Conservation (phyloP, 2,113 vertebrate species). For the Suricata suricatta region DNA sequence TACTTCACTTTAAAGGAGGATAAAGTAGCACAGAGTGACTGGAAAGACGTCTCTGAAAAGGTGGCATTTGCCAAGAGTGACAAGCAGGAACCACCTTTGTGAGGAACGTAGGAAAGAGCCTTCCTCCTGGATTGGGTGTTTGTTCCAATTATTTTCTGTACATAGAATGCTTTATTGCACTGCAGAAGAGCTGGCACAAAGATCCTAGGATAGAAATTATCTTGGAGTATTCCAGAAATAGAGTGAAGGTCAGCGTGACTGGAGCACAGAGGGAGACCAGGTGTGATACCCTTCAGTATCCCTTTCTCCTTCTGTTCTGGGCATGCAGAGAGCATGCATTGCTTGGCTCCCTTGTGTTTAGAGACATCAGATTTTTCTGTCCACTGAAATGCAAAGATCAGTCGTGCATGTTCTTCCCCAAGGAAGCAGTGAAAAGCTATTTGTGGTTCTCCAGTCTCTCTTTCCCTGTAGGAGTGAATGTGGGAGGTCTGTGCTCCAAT, state of each 20-base stretch:
- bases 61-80: background rate
- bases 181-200: background rate
- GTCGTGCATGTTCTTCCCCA: background rate
- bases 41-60: background rate
- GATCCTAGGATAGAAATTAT: background rate
- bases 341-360: background rate
- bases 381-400: background rate
- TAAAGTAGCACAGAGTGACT: background rate
- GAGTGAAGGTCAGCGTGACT: background rate
- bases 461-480: background rate
- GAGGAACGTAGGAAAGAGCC: background rate
- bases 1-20: background rate
- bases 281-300: background rate
- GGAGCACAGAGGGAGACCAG: background rate
- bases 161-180: background rate
- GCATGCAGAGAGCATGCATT: background rate
- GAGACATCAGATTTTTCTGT: background rate
- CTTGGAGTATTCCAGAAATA: background rate
- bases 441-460: background rate
- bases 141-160: background rate
- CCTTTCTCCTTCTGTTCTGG: background rate
- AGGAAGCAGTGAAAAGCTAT: background rate
- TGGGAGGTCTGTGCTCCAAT: background rate
- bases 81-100: background rate
- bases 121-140: background rate